Conservation (phyloP, 2,113 vertebrate species). For the Hippopotamus amphibius region DNA sequence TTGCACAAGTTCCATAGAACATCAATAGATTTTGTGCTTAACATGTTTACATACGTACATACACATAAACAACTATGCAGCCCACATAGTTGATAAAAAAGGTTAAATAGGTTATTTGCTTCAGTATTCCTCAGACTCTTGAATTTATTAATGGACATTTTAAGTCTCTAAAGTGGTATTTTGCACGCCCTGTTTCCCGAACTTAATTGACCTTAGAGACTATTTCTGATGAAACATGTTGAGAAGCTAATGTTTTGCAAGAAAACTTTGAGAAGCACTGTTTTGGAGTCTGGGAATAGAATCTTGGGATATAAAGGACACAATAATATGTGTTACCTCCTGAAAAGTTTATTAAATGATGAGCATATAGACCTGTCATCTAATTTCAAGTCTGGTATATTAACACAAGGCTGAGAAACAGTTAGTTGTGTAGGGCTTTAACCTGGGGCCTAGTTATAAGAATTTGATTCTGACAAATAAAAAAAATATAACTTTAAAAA, state of each 20-base stretch:
- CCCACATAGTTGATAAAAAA: neutral
- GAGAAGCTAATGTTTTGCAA: neutral
- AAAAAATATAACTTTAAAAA: neutral
- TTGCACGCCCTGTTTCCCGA: neutral
- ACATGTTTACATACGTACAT: neutral
- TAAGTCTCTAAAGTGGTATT: neutral
- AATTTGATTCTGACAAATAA: neutral
- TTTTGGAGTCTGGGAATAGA: neutral
- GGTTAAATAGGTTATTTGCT: neutral
- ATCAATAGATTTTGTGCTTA: neutral
- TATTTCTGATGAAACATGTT: conserved; percentile 31
- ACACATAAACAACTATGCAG: neutral
- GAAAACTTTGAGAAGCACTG: neutral
- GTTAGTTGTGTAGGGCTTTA: neutral
- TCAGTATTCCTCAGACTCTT: neutral
- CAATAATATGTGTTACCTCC: neutral
- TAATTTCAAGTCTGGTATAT: neutral
- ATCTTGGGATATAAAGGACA: neutral
- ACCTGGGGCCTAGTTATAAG: neutral
- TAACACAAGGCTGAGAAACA: neutral
- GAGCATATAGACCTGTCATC: neutral
- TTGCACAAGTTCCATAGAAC: neutral
- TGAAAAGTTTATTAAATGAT: neutral
- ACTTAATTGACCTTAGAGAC: neutral
- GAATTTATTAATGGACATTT: neutral